Evolutionary conservation across 2,113 vertebrate genomes (phyloP).

Genomic region (Origma solitaria): DNA sequence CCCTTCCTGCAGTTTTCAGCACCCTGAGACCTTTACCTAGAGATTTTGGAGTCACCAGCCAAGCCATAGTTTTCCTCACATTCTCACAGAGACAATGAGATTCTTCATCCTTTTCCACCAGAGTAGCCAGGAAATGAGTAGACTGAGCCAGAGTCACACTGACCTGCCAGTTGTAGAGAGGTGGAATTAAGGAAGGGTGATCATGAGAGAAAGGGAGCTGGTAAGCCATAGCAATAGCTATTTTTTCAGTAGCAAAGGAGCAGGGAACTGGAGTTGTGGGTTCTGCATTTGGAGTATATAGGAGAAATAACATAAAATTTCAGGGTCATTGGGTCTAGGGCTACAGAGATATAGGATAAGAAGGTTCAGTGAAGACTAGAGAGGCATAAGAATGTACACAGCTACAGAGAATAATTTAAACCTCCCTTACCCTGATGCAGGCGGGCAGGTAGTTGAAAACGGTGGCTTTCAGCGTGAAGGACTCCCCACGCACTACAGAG

Average conservation of each 20-base stretch:
- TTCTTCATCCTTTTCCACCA: not conserved
- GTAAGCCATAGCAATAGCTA: not conserved
- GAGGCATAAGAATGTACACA: not conserved
- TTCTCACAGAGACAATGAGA: constrained; percentile 69
- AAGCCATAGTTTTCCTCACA: constrained; percentile 56
- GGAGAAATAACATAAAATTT: not conserved
- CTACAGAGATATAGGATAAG: not conserved
- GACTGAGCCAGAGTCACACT: constrained; percentile 45
- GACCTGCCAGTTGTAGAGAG: constrained; percentile 48
- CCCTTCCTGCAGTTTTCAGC: not conserved
- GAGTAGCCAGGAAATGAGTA: constrained; percentile 41
- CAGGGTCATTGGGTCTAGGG: not conserved
- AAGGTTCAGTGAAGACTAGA: not conserved
- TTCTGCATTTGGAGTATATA: not conserved
- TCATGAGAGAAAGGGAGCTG: not conserved
- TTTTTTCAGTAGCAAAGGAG: not conserved
- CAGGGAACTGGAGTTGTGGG: not conserved
- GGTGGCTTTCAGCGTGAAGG: constrained; percentile 81
- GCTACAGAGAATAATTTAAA: not conserved
- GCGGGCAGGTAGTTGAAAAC: constrained; percentile 79
- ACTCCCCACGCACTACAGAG: constrained; percentile 85
- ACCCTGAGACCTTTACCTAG: constrained; percentile 60
- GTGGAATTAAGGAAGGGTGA: not conserved
- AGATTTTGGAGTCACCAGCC: constrained; percentile 66
- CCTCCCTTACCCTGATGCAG: constrained; percentile 82